A percentile compares a stretch with the other conserved stretches of the same genome.
phyloP scores from a whole-genome alignment of 1,140 invertebrate genomes.

The Phymastichus coffea region DNA sequence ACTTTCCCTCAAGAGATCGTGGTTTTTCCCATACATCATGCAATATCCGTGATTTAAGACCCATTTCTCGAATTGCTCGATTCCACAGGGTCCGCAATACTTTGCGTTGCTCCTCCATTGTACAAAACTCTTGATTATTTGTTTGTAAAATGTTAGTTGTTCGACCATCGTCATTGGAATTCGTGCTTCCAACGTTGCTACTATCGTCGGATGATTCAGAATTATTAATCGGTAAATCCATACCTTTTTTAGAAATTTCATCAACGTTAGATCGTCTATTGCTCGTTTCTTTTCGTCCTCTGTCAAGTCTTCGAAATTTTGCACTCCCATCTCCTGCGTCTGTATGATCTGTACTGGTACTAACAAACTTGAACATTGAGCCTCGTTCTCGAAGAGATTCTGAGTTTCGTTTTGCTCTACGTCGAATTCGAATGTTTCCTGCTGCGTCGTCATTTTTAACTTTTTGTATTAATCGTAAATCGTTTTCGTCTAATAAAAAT shows the following conservation, averaged over 20 bases:
- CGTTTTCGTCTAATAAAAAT: too few species aligned
- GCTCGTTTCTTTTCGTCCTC: not conserved
- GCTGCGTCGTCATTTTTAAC: too few species aligned
- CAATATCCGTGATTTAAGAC: not conserved
- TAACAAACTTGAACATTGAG: not conserved
- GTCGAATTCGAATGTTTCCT: too few species aligned
- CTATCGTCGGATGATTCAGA: not conserved
- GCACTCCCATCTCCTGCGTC: not conserved
- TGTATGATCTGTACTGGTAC: not conserved
- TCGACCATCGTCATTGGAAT: not conserved
- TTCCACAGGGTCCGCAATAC: not conserved
- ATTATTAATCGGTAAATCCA: not conserved
- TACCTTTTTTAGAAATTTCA: not conserved
- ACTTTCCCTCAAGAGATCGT: not conserved
- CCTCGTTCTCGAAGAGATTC: not conserved
- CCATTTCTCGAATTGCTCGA: not conserved
- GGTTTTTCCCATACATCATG: slow-evolving; percentile 7
- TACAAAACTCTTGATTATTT: not conserved
- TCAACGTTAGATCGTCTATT: not conserved
- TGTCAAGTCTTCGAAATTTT: too few species aligned
- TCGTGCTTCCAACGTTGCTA: not conserved
- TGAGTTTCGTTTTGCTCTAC: not conserved
- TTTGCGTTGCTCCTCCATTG: not conserved
- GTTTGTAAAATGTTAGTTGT: not conserved
- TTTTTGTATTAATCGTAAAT: too few species aligned